Evolutionary conservation across 2,888 invertebrate species (phyloP), one percentile per base, ranked within the genome.

Genomic region (Seladonia tumulorum): DNA sequence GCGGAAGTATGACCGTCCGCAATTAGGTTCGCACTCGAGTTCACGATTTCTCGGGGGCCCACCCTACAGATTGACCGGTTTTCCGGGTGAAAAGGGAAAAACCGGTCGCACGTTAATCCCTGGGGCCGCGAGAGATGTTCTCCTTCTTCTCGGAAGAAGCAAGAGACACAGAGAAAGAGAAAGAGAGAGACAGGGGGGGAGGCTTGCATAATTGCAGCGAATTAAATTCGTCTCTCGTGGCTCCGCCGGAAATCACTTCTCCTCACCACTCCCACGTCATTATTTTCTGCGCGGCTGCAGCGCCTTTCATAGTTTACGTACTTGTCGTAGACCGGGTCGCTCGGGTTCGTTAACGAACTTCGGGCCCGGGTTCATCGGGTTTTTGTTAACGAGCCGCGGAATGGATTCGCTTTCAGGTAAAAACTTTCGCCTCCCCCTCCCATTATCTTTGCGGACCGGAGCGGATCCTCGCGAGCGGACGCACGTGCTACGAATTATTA

Each of bases 1-100:
- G 79, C 75, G 75, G 79, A 77, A 79, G 81, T 73, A 87, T 76
- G 88, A 82, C 91, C 92, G 92, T 91, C 91, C 92, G 92, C 94
- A 94, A 94, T 94, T 94, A 94, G 92, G 93, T 94, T 93, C 88
- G 90, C 92, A 92, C 94, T 93, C 93, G 88, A 92, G 94, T 94
- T 94, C 91, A 90, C 92, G 91, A 92, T 94, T 93, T 91, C 92
- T 92, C 93, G 89, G 84, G 86, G 81, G 82, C 83, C 87, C 87
- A 74, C 82, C 81, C 76, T 68, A 71, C 83, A 82, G 89, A 83
- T 86, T 60, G 79, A 82, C 60, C 82, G 79, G 78, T 84, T 90
- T 86, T 84, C 88, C 53, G 76, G 72, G 35, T 25, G 60, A 79
- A 79, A 71, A 66, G 73, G 70, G 79, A 86, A 76, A 88, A 82